Evolutionary conservation across 2,113 vertebrate species (phyloP), one percentile per base, ranked within the genome.

Genomic region (Sinocyclocheilus anshuiensis): DNA sequence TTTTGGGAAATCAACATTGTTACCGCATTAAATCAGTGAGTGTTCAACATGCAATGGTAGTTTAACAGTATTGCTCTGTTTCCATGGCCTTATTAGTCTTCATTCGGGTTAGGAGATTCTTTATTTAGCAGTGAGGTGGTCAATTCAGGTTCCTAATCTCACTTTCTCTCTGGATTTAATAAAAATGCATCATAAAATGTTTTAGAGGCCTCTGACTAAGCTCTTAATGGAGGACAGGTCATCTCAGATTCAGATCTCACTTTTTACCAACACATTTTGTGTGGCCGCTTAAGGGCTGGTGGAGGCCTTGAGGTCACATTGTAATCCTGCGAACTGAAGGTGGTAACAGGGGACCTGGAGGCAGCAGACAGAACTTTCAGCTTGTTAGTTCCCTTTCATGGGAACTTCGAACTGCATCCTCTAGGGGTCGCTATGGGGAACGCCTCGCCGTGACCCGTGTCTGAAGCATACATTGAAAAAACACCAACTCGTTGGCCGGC

Each of bases 141-240:
- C 59, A 26, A 3, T 36, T 82, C 39, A 29, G n/a, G 6, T 11
- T 69, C 39, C 24, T 42, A 18, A 45, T 65, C 36, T 69, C 39
- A 29, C 76, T 33, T 77, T 77, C 26, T 81, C 78, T 29, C 12
- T 50, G 77, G 53, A 24, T 74, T 72, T 81, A 79, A 59, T 86
- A 86, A 53, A 77, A 86, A 74, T 81, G 69, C n/a, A 72, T 63
- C 71, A 81, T 86, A 61, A 81, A 81, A 86, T 75, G 67, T 86
- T 79, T 79, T 86, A 69, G 36, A 86, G 63, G 77, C 24, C 67
- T 33, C 69, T 48, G 53, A 61, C 77, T 81, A 72, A 72, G 50
- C 45, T 24, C n/a, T 81, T 75, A 74, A 86, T 86, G 78, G 85
- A 72, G 71, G 85, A 72, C 50, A 45, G 85, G 33, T 81, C 85